Evolutionary conservation across 2,888 invertebrate genomes (phyloP).

Genomic region (Napeogenes sylphis): DNA sequence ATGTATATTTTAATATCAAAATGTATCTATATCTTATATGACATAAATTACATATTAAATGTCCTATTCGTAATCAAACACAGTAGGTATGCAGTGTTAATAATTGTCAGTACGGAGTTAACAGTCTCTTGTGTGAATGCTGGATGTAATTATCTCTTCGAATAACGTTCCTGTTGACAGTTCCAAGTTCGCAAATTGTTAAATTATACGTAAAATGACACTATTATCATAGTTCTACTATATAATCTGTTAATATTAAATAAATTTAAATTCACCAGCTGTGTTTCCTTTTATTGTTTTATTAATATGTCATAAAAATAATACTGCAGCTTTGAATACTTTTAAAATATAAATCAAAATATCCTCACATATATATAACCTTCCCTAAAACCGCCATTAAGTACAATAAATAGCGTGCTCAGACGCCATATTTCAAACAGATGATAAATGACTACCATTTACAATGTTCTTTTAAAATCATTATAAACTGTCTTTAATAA

Average conservation of each 20-base stretch:
- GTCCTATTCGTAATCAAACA: no score
- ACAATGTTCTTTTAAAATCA: background rate
- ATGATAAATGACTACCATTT: background rate
- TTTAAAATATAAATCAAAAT: background rate
- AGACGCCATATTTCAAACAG: background rate
- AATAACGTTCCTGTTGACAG: slow-evolving; percentile 19
- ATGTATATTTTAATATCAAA: no score
- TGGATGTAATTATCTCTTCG: slow-evolving; percentile 11
- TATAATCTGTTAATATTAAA: no score
- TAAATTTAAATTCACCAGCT: no score
- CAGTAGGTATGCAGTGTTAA: background rate
- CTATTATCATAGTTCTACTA: background rate
- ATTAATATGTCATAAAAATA: no score
- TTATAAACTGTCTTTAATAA: background rate
- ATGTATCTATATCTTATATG: no score
- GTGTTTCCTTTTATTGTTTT: no score
- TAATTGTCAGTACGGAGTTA: background rate
- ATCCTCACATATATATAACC: background rate
- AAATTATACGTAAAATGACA: slow-evolving; percentile 1
- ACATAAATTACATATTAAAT: no score
- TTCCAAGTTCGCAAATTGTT: slow-evolving; percentile 16
- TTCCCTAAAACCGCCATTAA: background rate
- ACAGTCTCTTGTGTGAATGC: background rate
- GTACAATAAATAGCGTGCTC: background rate
- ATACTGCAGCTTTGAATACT: no score